Conservation (phyloP, 1,140 invertebrate genomes). For the Drosophila micromelanica region DNA sequence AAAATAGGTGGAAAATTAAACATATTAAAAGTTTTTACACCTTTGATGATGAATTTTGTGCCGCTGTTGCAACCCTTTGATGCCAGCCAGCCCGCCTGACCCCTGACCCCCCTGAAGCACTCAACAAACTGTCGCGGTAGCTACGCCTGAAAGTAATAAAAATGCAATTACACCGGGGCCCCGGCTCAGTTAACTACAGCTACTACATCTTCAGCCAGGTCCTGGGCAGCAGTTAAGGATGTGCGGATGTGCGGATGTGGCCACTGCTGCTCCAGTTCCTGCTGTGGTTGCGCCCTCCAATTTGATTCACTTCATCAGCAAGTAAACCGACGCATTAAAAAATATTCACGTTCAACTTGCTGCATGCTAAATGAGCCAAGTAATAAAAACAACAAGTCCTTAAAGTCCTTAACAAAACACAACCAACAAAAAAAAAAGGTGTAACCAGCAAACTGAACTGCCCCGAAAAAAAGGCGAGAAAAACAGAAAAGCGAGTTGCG, state of each 20-base stretch:
- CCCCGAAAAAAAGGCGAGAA: slow-evolving; percentile 6
- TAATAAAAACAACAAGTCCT: slow-evolving; percentile 67
- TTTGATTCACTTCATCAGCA: slow-evolving; percentile 84
- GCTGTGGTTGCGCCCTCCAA: slow-evolving; percentile 42
- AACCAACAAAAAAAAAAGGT: slow-evolving; percentile 29
- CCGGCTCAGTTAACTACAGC: not conserved
- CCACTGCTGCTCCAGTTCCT: slow-evolving; percentile 1
- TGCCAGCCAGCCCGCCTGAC: not conserved
- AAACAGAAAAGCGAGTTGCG: slow-evolving; percentile 11
- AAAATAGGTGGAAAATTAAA: slow-evolving; percentile 80
- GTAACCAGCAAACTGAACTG: slow-evolving; percentile 16
- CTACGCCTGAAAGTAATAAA: slow-evolving; percentile 78
- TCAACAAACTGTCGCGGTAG: slow-evolving; percentile 70
- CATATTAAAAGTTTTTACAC: slow-evolving; percentile 84
- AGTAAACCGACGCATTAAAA: slow-evolving; percentile 80
- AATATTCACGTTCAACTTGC: slow-evolving; percentile 59
- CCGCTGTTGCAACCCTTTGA: slow-evolving; percentile 60
- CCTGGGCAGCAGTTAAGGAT: slow-evolving; percentile 33
- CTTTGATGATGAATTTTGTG: slow-evolving; percentile 81
- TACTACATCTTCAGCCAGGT: not conserved
- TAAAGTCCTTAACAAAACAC: slow-evolving; percentile 46
- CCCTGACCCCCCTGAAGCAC: slow-evolving; percentile 43
- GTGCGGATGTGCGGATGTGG: slow-evolving; percentile 40
- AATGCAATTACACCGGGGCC: slow-evolving; percentile 77
- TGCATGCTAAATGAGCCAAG: slow-evolving; percentile 71